Base-by-base conservation (phyloP, 2,888 invertebrate species). In the Ferrisia virgata region DNA sequence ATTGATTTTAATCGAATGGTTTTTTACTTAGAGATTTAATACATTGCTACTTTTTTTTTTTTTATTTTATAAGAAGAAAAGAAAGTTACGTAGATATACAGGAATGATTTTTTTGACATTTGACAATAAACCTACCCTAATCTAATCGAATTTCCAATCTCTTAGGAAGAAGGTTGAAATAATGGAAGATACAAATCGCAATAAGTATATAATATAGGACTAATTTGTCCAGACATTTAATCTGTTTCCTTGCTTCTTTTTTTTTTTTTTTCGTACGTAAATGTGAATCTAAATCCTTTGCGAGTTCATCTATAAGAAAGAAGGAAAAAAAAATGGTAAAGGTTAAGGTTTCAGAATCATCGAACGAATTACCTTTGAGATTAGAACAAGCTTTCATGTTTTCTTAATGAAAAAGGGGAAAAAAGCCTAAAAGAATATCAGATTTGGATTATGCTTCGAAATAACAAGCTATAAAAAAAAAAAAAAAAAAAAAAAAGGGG, bases 301-400 rank as follows among this genome's bases (percentile, higher is more conserved):
- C n/a, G 72, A 11, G 18, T 36, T 76, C 11, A 64, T 64, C 64
- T 64, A 15, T 8, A 4, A 33, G 13, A 28, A 33, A 9, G 18
- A 15, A 22, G 8, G 15, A 64, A 64, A 31, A n/a, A 31, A 72
- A 72, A 72, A 72, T 72, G 72, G 33, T 36, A 76, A 76, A 76
- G 72, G 72, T 76, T 76, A 31, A 18, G 72, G 72, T 36, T 76
- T 76, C 36, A 33, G 9, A 33, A 36, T 76, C 72, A 36, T 76
- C 72, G 13, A 76, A 18, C 36, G 22, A 36, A 76, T 76, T 76
- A 72, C 72, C 36, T 36, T 22, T 18, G 72, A 76, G 72, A 76
- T 76, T 76, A 76, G 72, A 76, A 36, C 72, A 36, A 76, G 72
- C 72, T 76, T 76, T 76, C 72, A 76, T 76, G 72, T 76, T 76